Conservation (phyloP, 2,888 invertebrate species). For the Drosophila mimica region DNA sequence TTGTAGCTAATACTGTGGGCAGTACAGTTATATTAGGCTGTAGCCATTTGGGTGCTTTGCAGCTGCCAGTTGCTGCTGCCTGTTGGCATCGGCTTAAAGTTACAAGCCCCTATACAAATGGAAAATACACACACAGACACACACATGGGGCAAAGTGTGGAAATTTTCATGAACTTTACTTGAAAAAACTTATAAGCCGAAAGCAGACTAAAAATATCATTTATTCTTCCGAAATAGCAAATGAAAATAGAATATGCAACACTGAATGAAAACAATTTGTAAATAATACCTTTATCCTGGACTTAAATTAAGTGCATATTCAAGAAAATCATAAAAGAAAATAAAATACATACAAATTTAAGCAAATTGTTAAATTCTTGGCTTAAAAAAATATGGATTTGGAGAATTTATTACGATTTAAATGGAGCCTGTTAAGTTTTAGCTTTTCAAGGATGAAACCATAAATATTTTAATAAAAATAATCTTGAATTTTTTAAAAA, state of each 20-base stretch:
- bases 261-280: not conserved
- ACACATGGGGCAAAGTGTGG: not conserved
- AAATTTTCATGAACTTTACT: constrained; percentile 8
- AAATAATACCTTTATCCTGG: not conserved
- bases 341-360: not conserved
- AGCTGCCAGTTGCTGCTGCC: constrained; percentile 32
- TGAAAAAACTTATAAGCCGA: constrained; percentile 4
- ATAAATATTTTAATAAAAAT: not conserved
- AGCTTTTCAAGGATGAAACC: not conserved
- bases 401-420: not conserved
- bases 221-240: not conserved
- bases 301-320: not conserved
- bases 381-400: not conserved
- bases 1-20: constrained; percentile 62
- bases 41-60: constrained; percentile 35
- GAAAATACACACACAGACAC: constrained; percentile 3
- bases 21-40: constrained; percentile 63
- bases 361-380: not conserved
- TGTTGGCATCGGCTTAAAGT: constrained; percentile 51
- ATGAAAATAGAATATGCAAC: not conserved
- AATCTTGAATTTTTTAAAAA: not conserved
- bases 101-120: constrained; percentile 9
- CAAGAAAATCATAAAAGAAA: not conserved
- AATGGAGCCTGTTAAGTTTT: not conserved
- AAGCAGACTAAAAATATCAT: not conserved